Base-by-base conservation (phyloP, 2,113 vertebrate genomes). In the Falco punctatus region DNA sequence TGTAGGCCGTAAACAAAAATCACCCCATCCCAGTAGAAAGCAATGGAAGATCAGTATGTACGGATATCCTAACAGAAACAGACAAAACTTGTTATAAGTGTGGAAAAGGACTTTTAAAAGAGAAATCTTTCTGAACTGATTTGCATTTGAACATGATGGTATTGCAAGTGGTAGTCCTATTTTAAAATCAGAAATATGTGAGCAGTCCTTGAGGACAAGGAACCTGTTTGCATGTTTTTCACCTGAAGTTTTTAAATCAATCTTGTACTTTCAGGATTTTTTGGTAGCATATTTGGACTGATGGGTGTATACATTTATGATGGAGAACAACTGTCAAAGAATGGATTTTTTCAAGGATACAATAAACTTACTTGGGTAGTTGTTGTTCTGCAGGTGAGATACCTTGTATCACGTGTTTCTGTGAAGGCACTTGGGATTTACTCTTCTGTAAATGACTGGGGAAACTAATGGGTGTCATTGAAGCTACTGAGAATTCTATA, bases 341-440 rank as follows among this genome's bases (percentile, higher is more conserved):
- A 98, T 13, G 99, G 99, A 91, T 99, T 99, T 98, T 99, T 99
- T 97, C 99, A 99, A 98, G 99, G 99, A 73, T 99, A 99, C 98
- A 99, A 98, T 97, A 98, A 95, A 5, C 89, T 99, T 96, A 99
- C 99, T 59, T 99, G 99, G 98, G 97, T 98, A 44, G 99, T 99
- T 13, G 99, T 99, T 49, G 92, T 98, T 73, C 98, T 99, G n/a
- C 99, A 99, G 99, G 99, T 99, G 98, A 96, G 97, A 59, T 69
- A 86, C 89, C 11, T 92, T 81, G 67, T 81, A 18, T 95, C 23
- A 30, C 46, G 6, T 87, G 22, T 88, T 86, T 84, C 35, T 94
- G 28, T 89, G 65, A n/a, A 67, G 65, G n/a, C 33, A 30, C 23
- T 81, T 8, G 5, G 26, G 38, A 46, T 77, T 94, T 87, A 27